A percentile compares a stretch with the other conserved stretches of the same genome.
Conservation (phyloP, 2,797 vertebrate genomes). For the Falco berigora region DNA sequence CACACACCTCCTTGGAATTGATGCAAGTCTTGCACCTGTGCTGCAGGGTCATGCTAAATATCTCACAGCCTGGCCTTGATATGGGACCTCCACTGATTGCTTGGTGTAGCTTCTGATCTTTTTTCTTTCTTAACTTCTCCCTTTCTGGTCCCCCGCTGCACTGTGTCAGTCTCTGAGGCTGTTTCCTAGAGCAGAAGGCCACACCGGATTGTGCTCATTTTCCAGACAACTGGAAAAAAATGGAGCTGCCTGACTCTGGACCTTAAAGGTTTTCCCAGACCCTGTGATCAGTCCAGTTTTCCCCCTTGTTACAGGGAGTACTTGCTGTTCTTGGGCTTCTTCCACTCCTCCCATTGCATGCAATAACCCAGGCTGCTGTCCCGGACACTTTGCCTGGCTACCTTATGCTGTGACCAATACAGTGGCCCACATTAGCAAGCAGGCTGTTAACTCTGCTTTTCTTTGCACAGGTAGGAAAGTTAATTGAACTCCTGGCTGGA, state of each 20-base stretch:
- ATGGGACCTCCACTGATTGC: neutral
- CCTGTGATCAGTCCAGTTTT: neutral
- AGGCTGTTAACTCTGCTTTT: neutral
- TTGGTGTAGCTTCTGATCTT: neutral
- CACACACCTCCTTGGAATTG: neutral
- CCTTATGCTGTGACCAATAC: neutral
- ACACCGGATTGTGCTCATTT: neutral
- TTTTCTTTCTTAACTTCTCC: neutral
- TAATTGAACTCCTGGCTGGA: conserved; percentile 94
- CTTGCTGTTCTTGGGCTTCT: neutral
- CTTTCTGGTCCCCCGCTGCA: neutral
- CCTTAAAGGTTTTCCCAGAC: neutral
- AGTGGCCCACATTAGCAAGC: neutral
- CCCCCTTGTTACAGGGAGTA: neutral
- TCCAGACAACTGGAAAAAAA: neutral
- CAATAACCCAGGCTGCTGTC: neutral
- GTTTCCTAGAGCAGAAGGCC: neutral
- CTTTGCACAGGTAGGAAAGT: conserved; percentile 86
- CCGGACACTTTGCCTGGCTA: neutral
- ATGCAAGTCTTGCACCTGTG: neutral
- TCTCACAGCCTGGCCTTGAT: neutral
- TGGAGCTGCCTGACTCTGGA: neutral
- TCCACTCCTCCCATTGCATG: neutral
- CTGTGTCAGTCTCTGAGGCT: neutral
- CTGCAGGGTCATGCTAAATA: neutral